Evolutionary conservation across 2,888 invertebrate species (phyloP).

Genomic region (Leptopilina syphax): DNA sequence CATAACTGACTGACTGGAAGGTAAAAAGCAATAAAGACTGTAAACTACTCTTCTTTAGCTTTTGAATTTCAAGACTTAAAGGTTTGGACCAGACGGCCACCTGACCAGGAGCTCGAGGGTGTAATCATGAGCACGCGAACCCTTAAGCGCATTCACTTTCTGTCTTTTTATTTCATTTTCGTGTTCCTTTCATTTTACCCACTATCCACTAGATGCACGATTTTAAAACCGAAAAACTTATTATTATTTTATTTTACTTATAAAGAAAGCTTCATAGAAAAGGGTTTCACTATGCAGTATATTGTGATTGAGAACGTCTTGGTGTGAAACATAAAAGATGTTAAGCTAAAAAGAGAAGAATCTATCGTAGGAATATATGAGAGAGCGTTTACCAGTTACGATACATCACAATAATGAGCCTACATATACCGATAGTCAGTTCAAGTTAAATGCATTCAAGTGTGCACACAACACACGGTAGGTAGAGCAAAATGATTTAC

Average conservation of each 20-base stretch:
- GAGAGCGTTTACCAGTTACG: constrained; percentile 53
- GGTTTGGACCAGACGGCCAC: constrained; percentile 64
- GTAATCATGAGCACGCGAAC: constrained; percentile 73
- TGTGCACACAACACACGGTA: constrained; percentile 49
- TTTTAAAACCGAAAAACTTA: background rate
- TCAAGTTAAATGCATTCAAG: constrained; percentile 51
- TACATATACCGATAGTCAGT: constrained; percentile 61
- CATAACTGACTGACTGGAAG: constrained; percentile 37
- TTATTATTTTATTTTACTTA: too few relatives aligned
- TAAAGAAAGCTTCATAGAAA: too few relatives aligned
- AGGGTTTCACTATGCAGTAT: too few relatives aligned
- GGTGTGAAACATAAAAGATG: background rate
- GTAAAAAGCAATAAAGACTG: constrained; percentile 14
- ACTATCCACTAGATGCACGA: constrained; percentile 26
- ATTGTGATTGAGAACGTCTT: too few relatives aligned
- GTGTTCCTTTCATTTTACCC: constrained; percentile 50
- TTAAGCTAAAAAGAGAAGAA: background rate
- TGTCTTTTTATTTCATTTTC: constrained; percentile 19
- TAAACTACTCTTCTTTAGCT: constrained; percentile 55
- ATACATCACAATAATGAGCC: constrained; percentile 73
- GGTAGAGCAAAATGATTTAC: constrained; percentile 67
- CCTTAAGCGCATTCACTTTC: constrained; percentile 50
- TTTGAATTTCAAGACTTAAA: constrained; percentile 64
- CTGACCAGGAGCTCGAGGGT: constrained; percentile 70
- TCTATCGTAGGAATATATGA: background rate